Evolutionary conservation across 1,140 invertebrate species (phyloP).

Genomic region (Drosophila repletoides): DNA sequence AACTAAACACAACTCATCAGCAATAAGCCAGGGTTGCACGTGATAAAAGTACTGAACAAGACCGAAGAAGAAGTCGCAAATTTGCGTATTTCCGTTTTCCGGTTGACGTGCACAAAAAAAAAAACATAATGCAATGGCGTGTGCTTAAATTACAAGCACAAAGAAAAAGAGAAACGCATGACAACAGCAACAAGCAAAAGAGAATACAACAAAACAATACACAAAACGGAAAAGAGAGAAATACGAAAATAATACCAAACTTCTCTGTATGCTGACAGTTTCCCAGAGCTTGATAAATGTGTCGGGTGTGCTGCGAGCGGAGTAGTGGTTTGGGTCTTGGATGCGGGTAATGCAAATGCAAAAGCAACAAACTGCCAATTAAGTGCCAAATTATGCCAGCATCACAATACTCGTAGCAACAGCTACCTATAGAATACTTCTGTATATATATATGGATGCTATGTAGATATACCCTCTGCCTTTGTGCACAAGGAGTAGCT

Average conservation of each 20-base stretch:
- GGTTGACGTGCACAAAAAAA: constrained; percentile 29
- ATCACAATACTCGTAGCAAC: constrained; percentile 23
- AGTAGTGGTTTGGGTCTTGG: neutral
- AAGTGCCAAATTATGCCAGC: constrained; percentile 73
- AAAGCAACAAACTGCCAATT: constrained; percentile 60
- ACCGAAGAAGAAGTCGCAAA: constrained; percentile 15
- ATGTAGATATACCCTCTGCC: no score
- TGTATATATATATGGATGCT: no score
- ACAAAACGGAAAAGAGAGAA: constrained; percentile 12
- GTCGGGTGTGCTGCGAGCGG: constrained; percentile 1
- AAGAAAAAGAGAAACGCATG: no score
- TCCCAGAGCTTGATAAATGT: constrained; percentile 63
- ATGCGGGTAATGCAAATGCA: constrained; percentile 33
- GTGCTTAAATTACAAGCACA: constrained; percentile 8
- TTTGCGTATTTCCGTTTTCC: constrained; percentile 52
- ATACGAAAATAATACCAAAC: constrained; percentile 13
- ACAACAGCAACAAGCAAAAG: neutral
- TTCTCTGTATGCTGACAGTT: constrained; percentile 29
- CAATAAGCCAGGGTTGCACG: constrained; percentile 33
- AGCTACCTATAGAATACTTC: neutral
- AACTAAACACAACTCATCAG: constrained; percentile 33
- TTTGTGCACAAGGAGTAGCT: no score
- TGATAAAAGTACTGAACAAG: constrained; percentile 19
- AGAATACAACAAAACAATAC: constrained; percentile 9
- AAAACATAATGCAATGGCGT: constrained; percentile 28